These are phyloP conservation scores for Phengaris alcon DNA, from an alignment of 2,888 invertebrate genomes.

Conservation along the genomic window DNA sequence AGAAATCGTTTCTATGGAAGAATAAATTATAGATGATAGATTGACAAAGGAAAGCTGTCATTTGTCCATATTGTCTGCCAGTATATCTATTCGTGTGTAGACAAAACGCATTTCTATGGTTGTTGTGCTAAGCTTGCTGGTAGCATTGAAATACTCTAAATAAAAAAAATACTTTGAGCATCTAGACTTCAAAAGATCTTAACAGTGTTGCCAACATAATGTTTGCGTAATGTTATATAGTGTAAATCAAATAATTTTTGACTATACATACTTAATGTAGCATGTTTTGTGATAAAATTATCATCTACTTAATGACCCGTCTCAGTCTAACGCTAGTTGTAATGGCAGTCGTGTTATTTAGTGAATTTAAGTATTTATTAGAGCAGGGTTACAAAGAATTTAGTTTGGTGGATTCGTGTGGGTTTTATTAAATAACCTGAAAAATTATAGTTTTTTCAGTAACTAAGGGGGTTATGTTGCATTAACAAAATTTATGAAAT, in stretches of 20 bases:
- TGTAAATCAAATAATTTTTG: slow-evolving; percentile 13
- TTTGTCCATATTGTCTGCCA: too few relatives aligned
- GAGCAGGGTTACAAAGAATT: slow-evolving; percentile 21
- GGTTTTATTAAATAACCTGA: not conserved
- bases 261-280: slow-evolving; percentile 6
- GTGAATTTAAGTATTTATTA: slow-evolving; percentile 22
- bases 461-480: slow-evolving; percentile 1
- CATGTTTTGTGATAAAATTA: slow-evolving; percentile 17
- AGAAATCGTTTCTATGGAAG: too few relatives aligned
- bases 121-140: too few relatives aligned
- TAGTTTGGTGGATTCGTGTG: slow-evolving; percentile 4
- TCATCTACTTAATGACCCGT: slow-evolving; percentile 6
- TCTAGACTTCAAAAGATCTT: not conserved
- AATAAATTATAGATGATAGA: too few relatives aligned
- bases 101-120: too few relatives aligned
- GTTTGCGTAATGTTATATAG: not conserved
- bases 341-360: slow-evolving; percentile 17
- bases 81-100: too few relatives aligned
- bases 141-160: not conserved
- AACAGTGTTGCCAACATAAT: slow-evolving; percentile 9
- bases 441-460: not conserved
- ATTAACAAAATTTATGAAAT: not conserved
- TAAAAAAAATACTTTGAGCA: not conserved
- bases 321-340: slow-evolving; percentile 27
- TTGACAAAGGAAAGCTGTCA: too few relatives aligned